Base-by-base conservation (phyloP, 2,888 invertebrate genomes). In the Cheiracanthium punctorium region DNA sequence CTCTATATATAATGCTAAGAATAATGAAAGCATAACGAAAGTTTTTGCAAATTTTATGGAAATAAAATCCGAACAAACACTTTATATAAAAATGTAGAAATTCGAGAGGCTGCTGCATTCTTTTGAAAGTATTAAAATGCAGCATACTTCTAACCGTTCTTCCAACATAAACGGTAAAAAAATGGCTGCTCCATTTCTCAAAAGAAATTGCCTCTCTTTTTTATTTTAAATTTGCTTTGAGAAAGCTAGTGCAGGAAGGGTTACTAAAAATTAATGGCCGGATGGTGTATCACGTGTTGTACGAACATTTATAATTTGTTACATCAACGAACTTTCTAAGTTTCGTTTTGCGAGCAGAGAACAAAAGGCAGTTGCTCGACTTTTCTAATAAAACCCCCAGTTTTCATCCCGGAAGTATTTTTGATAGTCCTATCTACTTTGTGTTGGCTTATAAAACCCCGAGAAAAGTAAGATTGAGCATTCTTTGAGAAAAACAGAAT, bases 221-320 rank as follows among this genome's bases (percentile, higher is more conserved):
- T 69, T 69, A 69, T 69, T 69, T 33, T 58, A 58, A 58, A 58
- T 58, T 58, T 69, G 20, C 20, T 58, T 82, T 65, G 70, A 24
- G 33, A 73, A 32, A 17, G 1, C 37, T 24, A 12, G 20, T 24
- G 12, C 24, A 70, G 74, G 65, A 82, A 29, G 43, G 24, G 73
- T 81, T 75, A 52, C 58, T 82, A 82, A 82, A 82, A 82, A 75
- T 82, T 82, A 82, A 82, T 75, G 82, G 41, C 82, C 75, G 82
- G 82, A 82, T 67, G 64, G 75, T 41, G 48, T 28, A 65, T 65
- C 33, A n/a, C 67, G 73, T 69, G 65, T 74, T 81, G 67, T 64
- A 67, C 37, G 32, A 72, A 72, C 72, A 52, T 69, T 30, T 72
- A 67, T 81, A 81, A 81, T 74, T 81, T 73, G 69, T 74, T 81